phyloP scores from a whole-genome alignment of 2,888 invertebrate genomes.

The Sympetrum striolatum region DNA sequence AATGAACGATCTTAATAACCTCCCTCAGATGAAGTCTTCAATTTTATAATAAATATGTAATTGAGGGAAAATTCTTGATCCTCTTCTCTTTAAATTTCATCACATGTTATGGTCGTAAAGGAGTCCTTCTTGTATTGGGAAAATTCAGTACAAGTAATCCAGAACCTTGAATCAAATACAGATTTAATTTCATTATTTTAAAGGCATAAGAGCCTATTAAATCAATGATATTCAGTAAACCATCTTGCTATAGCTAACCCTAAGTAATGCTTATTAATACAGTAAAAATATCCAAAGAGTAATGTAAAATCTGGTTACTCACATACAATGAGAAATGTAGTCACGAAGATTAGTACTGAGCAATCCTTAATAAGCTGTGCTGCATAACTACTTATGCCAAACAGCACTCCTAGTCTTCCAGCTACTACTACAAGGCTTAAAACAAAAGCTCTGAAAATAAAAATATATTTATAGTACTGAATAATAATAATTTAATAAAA shows the following conservation, averaged over 20 bases:
- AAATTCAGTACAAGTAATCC: neutral
- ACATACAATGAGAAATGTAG: neutral
- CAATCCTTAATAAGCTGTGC: neutral
- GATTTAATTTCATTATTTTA: neutral
- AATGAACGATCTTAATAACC: too few species aligned
- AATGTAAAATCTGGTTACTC: neutral
- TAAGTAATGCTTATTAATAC: neutral
- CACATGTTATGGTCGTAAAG: neutral
- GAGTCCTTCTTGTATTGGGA: neutral
- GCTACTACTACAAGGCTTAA: neutral
- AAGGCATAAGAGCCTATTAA: neutral
- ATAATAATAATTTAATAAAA: neutral
- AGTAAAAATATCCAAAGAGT: neutral
- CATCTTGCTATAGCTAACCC: neutral
- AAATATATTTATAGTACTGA: neutral
- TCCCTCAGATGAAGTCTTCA: too few species aligned
- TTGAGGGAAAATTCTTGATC: too few species aligned
- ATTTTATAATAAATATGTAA: too few species aligned
- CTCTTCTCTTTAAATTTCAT: too few species aligned
- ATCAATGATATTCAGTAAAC: too few species aligned
- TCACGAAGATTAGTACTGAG: neutral
- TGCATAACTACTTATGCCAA: neutral
- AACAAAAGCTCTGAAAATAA: neutral
- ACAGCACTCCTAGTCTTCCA: neutral
- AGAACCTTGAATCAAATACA: neutral